These are phyloP conservation scores for Cariama cristata DNA, from an alignment of 2,113 vertebrate species.

Conservation along the genomic window DNA sequence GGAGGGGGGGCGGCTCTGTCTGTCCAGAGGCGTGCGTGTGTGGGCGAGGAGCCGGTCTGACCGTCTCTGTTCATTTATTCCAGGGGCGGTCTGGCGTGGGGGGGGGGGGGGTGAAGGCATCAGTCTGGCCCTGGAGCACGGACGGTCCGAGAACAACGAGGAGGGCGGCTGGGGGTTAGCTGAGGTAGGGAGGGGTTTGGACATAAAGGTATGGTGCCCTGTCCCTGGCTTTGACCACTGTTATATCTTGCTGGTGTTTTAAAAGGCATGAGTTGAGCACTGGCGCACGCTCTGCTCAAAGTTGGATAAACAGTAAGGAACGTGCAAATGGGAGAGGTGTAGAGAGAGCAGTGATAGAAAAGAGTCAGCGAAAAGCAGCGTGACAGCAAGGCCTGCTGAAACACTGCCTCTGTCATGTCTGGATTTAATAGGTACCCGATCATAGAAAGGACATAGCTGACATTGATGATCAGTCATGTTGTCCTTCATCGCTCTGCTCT, in stretches of 20 bases:
- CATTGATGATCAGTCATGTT: accelerated
- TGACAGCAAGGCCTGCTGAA: neutral
- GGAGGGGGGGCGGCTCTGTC: neutral
- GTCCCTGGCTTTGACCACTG: accelerated
- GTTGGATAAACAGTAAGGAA: accelerated
- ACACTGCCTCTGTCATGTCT: neutral
- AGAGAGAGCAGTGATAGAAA: neutral
- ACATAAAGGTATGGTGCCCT: accelerated
- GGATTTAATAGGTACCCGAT: neutral
- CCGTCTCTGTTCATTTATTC: neutral
- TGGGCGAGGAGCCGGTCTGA: neutral
- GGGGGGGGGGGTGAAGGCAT: neutral
- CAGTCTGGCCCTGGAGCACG: accelerated
- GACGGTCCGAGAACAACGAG: neutral
- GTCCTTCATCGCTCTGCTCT: neutral
- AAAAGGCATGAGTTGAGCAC: accelerated
- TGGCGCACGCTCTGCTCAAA: accelerated
- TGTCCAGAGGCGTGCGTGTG: neutral
- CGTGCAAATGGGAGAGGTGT: neutral
- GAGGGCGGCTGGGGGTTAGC: no score
- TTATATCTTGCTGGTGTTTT: accelerated
- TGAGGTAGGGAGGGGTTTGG: no score
- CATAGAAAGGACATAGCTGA: accelerated
- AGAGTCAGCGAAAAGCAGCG: neutral
- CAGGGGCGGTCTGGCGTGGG: neutral